phyloP scores from a whole-genome alignment of 2,113 vertebrate species.

The Hippocampus comes region DNA sequence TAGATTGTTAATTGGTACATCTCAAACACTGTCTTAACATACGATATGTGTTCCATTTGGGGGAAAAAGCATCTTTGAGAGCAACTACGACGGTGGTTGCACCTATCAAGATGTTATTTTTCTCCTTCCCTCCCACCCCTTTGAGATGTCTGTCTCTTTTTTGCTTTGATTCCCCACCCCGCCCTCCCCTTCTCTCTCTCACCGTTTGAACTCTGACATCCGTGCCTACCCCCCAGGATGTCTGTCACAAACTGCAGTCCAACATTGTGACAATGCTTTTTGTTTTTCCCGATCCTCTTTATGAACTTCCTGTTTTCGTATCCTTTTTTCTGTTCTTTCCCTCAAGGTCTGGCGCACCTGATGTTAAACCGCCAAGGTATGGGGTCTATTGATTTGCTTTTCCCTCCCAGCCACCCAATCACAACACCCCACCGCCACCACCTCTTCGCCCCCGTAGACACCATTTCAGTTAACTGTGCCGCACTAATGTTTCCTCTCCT shows the following conservation, averaged over 20 bases:
- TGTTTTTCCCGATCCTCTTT: slow-evolving; percentile 75
- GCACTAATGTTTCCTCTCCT: slow-evolving; percentile 68
- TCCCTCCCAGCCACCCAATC: slow-evolving; percentile 63
- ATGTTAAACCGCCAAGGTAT: slow-evolving; percentile 84
- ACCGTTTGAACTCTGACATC: slow-evolving; percentile 76
- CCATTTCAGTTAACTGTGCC: slow-evolving; percentile 66
- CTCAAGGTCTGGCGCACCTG: slow-evolving; percentile 85
- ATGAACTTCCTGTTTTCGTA: slow-evolving; percentile 83
- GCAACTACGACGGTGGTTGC: slow-evolving; percentile 74
- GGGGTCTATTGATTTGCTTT: slow-evolving; percentile 74
- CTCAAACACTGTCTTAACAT: slow-evolving; percentile 72
- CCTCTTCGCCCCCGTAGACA: slow-evolving; percentile 30
- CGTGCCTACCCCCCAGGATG: slow-evolving; percentile 77
- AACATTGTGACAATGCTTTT: slow-evolving; percentile 83
- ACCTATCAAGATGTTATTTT: slow-evolving; percentile 79
- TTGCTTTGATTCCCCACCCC: slow-evolving; percentile 48
- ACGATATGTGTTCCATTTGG: slow-evolving; percentile 77
- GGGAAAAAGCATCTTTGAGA: slow-evolving; percentile 81
- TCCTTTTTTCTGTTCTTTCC: slow-evolving; percentile 82
- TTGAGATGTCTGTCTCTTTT: slow-evolving; percentile 69
- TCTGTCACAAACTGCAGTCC: slow-evolving; percentile 85
- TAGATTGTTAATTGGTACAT: slow-evolving; percentile 31
- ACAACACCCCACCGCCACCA: slow-evolving; percentile 28
- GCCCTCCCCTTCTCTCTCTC: slow-evolving; percentile 32
- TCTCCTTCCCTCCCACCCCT: slow-evolving; percentile 62